A percentile compares a stretch with the other conserved stretches of the same genome.
phyloP scores from a whole-genome alignment of 2,888 invertebrate species.

The Rhyacophila evoluta region DNA sequence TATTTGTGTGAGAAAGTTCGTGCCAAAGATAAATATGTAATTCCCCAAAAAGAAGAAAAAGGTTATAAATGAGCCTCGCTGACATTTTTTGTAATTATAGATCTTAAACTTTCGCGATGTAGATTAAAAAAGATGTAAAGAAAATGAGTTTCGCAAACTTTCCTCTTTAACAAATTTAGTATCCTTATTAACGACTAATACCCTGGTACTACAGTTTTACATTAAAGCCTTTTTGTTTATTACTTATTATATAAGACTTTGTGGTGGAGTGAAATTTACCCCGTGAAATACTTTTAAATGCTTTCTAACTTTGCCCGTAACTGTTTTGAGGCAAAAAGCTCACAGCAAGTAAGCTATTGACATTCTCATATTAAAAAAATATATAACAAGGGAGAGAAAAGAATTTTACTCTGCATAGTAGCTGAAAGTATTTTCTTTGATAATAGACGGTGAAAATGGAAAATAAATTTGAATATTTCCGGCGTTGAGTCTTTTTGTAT shows the following conservation, averaged over 20 bases:
- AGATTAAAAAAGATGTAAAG: conserved; percentile 23
- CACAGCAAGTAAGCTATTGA: background rate
- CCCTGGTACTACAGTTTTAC: conserved; percentile 20
- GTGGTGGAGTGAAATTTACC: conserved; percentile 12
- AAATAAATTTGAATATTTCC: background rate
- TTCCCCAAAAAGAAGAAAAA: background rate
- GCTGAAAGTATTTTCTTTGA: background rate
- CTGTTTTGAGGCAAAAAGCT: background rate
- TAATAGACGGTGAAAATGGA: background rate
- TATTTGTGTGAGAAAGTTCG: no score
- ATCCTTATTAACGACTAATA: conserved; percentile 13
- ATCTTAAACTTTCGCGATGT: conserved; percentile 24
- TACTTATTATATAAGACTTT: conserved; percentile 17
- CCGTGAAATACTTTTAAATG: conserved; percentile 15
- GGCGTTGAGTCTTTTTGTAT: background rate
- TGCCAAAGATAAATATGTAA: background rate
- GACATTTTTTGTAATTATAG: conserved; percentile 21
- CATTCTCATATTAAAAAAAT: background rate
- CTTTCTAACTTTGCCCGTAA: conserved; percentile 5
- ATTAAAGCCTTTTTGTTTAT: conserved; percentile 24
- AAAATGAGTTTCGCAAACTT: conserved; percentile 8
- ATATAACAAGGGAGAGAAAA: background rate
- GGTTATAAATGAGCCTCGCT: background rate
- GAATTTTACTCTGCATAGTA: background rate
- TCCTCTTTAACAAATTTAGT: conserved; percentile 15